Evolutionary conservation across 2,797 vertebrate species (phyloP).

Genomic region (Onychomys leucogaster): DNA sequence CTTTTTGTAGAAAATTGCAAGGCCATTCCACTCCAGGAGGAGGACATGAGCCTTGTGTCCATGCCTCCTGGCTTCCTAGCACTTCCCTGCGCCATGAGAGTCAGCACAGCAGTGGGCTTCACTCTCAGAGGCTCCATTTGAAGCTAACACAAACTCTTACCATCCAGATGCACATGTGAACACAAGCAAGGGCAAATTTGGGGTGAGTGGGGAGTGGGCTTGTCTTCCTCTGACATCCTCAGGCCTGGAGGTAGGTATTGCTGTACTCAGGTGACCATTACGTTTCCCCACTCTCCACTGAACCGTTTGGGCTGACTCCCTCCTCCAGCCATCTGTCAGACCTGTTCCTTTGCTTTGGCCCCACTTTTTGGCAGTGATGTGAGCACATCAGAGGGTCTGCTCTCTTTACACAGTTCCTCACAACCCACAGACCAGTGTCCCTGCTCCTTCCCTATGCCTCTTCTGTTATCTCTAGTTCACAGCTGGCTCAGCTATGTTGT

Average conservation of each 20-base stretch:
- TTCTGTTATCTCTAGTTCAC: background rate
- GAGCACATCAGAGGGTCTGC: background rate
- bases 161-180: background rate
- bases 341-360: background rate
- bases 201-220: background rate
- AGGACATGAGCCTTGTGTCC: background rate
- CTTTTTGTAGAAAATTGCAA: background rate
- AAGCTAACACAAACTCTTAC: background rate
- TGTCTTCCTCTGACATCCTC: background rate
- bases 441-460: background rate
- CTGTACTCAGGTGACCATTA: background rate
- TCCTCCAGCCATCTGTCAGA: background rate
- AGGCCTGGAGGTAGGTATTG: background rate
- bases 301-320: background rate
- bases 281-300: background rate
- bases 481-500: background rate
- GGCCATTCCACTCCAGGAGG: background rate
- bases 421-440: background rate
- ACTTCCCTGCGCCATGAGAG: background rate
- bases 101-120: background rate
- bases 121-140: background rate
- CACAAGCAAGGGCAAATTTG: background rate
- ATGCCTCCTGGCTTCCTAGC: background rate
- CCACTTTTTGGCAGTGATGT: background rate
- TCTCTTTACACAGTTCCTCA: background rate